These are phyloP conservation scores for Synergus itoensis DNA, from an alignment of 2,888 invertebrate genomes.

Conservation along the genomic window DNA sequence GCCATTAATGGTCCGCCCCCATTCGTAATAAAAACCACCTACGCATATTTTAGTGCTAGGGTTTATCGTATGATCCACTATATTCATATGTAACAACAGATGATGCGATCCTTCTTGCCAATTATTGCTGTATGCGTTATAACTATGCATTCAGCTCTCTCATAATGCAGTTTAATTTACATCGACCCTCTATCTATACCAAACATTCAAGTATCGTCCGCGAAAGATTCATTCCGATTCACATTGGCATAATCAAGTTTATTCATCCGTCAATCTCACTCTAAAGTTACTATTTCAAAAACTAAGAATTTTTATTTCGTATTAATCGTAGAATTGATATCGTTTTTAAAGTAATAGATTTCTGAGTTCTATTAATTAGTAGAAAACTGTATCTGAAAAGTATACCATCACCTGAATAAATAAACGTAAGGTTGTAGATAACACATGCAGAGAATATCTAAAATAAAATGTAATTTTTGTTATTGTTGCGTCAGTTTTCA, in stretches of 20 bases:
- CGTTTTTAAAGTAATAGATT: too few species aligned
- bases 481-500: background rate
- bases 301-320: too few species aligned
- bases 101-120: background rate
- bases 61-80: background rate
- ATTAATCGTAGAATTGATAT: too few species aligned
- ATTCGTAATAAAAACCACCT: too few species aligned
- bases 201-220: background rate
- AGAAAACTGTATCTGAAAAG: too few species aligned
- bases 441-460: too few species aligned
- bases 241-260: too few species aligned
- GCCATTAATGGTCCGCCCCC: too few species aligned
- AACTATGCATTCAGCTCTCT: background rate
- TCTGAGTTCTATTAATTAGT: too few species aligned
- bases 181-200: background rate
- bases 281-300: too few species aligned
- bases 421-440: background rate
- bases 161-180: constrained; percentile 12
- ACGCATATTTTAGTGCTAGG: background rate
- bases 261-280: too few species aligned
- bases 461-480: background rate
- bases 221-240: background rate
- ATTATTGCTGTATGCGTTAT: background rate
- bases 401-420: too few species aligned
- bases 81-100: background rate